Conservation (phyloP, 2,113 vertebrate species). For the Axis porcinus region DNA sequence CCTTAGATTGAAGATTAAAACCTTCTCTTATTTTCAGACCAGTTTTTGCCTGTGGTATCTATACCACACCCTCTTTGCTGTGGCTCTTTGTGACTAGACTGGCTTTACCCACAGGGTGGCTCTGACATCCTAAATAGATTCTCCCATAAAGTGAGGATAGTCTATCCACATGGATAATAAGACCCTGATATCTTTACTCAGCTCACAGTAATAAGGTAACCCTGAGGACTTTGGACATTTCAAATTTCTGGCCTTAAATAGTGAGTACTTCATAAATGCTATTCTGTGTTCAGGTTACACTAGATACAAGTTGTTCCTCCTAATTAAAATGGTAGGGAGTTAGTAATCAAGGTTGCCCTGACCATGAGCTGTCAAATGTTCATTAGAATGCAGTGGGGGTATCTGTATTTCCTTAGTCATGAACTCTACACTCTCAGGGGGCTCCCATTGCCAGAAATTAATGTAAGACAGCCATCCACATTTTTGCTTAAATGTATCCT, state of each 20-base stretch:
- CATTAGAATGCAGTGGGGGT: neutral
- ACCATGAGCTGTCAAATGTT: neutral
- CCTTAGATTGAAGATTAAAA: neutral
- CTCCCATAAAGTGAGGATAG: neutral
- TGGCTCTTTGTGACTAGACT: neutral
- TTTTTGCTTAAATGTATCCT: neutral
- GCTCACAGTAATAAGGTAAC: neutral
- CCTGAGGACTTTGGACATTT: neutral
- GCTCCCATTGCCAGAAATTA: neutral
- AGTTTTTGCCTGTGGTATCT: neutral
- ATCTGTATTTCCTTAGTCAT: neutral
- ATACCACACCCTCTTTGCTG: neutral
- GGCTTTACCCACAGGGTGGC: neutral
- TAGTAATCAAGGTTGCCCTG: neutral
- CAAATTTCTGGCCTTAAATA: neutral
- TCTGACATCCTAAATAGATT: neutral
- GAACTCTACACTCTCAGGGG: neutral
- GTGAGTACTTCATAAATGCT: neutral
- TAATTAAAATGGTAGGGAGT: neutral
- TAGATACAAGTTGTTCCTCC: neutral
- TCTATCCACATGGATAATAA: neutral
- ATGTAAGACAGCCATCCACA: neutral
- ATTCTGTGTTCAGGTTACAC: neutral
- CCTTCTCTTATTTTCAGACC: neutral
- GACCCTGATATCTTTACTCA: neutral